phyloP scores from a whole-genome alignment of 2,797 vertebrate species.

The Danio aesculapii region DNA sequence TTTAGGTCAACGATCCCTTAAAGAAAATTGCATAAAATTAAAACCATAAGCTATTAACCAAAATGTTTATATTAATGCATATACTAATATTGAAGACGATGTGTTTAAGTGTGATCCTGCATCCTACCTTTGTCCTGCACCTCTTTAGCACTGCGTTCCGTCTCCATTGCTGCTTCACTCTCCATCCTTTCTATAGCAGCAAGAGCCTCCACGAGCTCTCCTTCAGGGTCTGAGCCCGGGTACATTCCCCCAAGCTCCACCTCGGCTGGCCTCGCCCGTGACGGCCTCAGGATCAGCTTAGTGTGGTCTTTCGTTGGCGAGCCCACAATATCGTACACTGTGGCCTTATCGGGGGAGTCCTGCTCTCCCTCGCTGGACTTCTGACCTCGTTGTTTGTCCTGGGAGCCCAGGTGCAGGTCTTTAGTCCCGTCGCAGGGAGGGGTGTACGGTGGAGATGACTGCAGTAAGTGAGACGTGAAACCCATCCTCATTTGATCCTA shows the following conservation, averaged over 20 bases:
- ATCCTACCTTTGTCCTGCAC: constrained; percentile 95
- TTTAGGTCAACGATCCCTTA: too few relatives aligned
- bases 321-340: constrained; percentile 96
- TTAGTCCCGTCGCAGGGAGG: constrained; percentile 92
- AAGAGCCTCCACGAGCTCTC: constrained; percentile 85
- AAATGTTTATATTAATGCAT: neutral
- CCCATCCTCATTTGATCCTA: constrained; percentile 66
- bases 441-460: constrained; percentile 91
- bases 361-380: constrained; percentile 82
- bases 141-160: constrained; percentile 94
- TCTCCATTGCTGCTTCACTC: constrained; percentile 94
- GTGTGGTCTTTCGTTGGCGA: constrained; percentile 96
- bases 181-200: constrained; percentile 99
- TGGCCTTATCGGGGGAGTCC: constrained; percentile 92
- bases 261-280: constrained; percentile 92
- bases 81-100: neutral
- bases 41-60: neutral
- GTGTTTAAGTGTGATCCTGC: neutral
- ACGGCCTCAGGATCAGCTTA: constrained; percentile 93
- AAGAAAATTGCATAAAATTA: neutral
- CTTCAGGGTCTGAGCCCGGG: constrained; percentile 50
- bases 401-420: constrained; percentile 88
- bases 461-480: constrained; percentile 91
- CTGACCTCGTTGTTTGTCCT: constrained; percentile 88
- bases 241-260: constrained; percentile 78